Percentiles rank a stretch among this genome's conserved stretches.
phyloP scores from a whole-genome alignment of 2,888 invertebrate genomes.

The Acronicta leporina region DNA sequence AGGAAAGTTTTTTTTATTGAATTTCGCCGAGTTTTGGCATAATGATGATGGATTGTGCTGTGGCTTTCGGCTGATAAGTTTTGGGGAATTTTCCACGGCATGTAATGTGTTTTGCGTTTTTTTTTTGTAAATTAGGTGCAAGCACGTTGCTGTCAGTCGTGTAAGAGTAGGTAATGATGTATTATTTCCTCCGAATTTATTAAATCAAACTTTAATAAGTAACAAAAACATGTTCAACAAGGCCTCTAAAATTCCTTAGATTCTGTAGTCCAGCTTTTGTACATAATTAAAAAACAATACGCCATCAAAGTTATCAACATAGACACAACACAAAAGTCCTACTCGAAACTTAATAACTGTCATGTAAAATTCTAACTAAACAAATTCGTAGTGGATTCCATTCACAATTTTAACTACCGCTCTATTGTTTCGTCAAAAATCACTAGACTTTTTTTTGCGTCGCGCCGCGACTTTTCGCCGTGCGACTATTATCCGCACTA shows the following conservation, averaged over 20 bases:
- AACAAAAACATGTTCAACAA: background rate
- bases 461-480: slow-evolving; percentile 37
- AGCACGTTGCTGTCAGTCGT: slow-evolving; percentile 68
- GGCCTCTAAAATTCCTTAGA: no score
- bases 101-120: slow-evolving; percentile 83
- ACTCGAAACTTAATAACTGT: background rate
- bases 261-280: no score
- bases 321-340: no score
- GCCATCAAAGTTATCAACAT: no score
- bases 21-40: slow-evolving; percentile 86
- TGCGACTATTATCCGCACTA: slow-evolving; percentile 49
- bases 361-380: slow-evolving; percentile 36
- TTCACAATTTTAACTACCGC: slow-evolving; percentile 16
- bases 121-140: slow-evolving; percentile 78
- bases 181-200: slow-evolving; percentile 9
- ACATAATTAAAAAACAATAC: no score
- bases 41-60: slow-evolving; percentile 88
- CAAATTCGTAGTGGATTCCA: slow-evolving; percentile 32
- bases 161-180: slow-evolving; percentile 40
- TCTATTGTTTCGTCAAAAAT: slow-evolving; percentile 42
- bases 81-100: slow-evolving; percentile 76
- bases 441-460: slow-evolving; percentile 36
- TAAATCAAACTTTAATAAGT: background rate
- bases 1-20: slow-evolving; percentile 86
- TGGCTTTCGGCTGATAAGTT: slow-evolving; percentile 86